A percentile compares a stretch with the other conserved stretches of the same genome.
Conservation (phyloP, 2,113 vertebrate species). For the Ptyas mucosa region DNA sequence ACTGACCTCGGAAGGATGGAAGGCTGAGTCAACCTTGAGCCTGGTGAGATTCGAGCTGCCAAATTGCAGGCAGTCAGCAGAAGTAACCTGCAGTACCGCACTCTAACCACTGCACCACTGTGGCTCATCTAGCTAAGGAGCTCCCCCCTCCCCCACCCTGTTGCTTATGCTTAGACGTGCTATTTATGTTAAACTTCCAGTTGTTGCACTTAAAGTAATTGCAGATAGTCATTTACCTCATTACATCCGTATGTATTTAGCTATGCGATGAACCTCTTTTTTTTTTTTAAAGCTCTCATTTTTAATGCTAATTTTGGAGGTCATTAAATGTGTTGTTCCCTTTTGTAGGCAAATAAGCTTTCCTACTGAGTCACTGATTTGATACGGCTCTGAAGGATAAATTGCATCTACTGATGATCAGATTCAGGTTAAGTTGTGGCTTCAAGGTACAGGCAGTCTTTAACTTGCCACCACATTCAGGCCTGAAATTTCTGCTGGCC, state of each 20-base stretch:
- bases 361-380: conserved; percentile 50
- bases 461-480: neutral
- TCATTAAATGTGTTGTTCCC: conserved; percentile 53
- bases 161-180: conserved; percentile 28
- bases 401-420: conserved; percentile 43
- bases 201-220: conserved; percentile 63
- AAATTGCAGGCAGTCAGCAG: no score
- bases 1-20: no score
- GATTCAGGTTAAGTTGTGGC: conserved; percentile 40
- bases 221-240: conserved; percentile 62
- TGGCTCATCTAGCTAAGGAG: neutral
- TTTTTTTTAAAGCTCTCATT: conserved; percentile 31
- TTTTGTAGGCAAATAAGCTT: conserved; percentile 58
- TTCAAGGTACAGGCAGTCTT: conserved; percentile 6
- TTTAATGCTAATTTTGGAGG: conserved; percentile 56
- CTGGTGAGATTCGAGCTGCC: no score
- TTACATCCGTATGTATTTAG: conserved; percentile 56
- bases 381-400: conserved; percentile 51
- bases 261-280: conserved; percentile 57
- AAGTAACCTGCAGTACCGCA: no score
- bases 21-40: no score
- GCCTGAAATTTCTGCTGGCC: neutral
- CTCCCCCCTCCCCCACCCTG: neutral
- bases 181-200: conserved; percentile 61
- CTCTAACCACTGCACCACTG: no score